Evolutionary conservation across 2,888 invertebrate genomes (phyloP).

Genomic region (Ophion ellenae): DNA sequence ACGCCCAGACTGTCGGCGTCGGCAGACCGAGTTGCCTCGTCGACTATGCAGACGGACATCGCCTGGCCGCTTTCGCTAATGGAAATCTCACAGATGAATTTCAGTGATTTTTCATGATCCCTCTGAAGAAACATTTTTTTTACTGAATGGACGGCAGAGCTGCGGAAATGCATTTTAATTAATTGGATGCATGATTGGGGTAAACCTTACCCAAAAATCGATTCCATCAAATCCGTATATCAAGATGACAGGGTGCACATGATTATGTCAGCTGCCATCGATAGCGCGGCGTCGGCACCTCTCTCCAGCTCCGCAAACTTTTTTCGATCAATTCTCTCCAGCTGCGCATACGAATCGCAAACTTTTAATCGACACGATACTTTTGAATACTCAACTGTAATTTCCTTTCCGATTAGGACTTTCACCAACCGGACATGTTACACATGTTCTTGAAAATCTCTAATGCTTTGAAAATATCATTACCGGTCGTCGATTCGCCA

Average conservation of each 20-base stretch:
- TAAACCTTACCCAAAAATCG: conserved; percentile 73
- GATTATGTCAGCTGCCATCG: conserved; percentile 88
- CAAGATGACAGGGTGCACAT: conserved; percentile 89
- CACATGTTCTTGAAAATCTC: not conserved
- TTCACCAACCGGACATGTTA: too few species aligned
- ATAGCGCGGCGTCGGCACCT: conserved; percentile 78
- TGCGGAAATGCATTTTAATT: too few species aligned
- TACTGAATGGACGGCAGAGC: too few species aligned
- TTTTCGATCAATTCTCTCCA: conserved; percentile 55
- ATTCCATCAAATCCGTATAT: conserved; percentile 80
- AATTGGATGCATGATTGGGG: too few species aligned
- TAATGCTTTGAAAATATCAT: not conserved
- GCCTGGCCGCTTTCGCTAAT: conserved; percentile 66
- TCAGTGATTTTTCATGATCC: too few species aligned
- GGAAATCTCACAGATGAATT: not conserved
- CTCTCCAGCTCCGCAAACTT: conserved; percentile 72
- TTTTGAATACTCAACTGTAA: too few species aligned
- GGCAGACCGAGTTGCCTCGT: conserved; percentile 94
- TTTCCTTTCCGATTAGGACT: too few species aligned
- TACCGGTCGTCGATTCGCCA: conserved; percentile 66
- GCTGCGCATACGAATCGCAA: conserved; percentile 15
- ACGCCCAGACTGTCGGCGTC: conserved; percentile 93
- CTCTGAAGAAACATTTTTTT: too few species aligned
- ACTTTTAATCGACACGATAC: conserved; percentile 4
- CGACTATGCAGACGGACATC: conserved; percentile 88